These are phyloP conservation scores for Leucania comma DNA, from an alignment of 2,888 invertebrate species.

Conservation along the genomic window DNA sequence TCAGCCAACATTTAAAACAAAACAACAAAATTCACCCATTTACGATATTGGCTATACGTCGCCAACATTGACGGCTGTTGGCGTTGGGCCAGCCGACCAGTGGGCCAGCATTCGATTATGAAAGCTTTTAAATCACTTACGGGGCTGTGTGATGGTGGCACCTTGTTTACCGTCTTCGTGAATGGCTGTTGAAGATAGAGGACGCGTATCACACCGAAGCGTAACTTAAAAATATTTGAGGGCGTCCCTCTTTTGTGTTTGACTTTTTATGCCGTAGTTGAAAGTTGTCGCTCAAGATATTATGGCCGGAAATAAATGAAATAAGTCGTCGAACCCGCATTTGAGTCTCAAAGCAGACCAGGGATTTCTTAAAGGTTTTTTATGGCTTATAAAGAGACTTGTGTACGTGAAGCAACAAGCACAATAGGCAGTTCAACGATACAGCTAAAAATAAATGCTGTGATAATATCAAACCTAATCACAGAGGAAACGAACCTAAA, in stretches of 20 bases:
- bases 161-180: conserved; percentile 76
- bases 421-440: neutral
- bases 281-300: neutral
- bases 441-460: neutral
- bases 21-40: conserved; percentile 66
- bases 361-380: too few relatives aligned
- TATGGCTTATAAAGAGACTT: neutral
- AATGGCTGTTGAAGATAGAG: conserved; percentile 24
- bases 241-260: neutral
- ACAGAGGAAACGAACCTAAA: conserved; percentile 1
- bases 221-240: neutral
- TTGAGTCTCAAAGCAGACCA: neutral
- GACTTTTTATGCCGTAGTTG: neutral
- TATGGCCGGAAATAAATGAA: neutral
- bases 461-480: neutral
- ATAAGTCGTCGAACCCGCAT: neutral
- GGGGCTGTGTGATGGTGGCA: conserved; percentile 70
- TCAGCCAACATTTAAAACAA: conserved; percentile 36
- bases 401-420: neutral
- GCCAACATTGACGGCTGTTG: conserved; percentile 63
- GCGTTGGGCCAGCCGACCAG: conserved; percentile 72
- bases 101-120: conserved; percentile 78
- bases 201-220: conserved; percentile 42
- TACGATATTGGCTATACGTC: conserved; percentile 67
- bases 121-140: conserved; percentile 85